A percentile compares a stretch with the other conserved stretches of the same genome.
These are phyloP conservation scores for Chrysolina americana DNA, from an alignment of 2,888 invertebrate genomes.

Conservation along the genomic window DNA sequence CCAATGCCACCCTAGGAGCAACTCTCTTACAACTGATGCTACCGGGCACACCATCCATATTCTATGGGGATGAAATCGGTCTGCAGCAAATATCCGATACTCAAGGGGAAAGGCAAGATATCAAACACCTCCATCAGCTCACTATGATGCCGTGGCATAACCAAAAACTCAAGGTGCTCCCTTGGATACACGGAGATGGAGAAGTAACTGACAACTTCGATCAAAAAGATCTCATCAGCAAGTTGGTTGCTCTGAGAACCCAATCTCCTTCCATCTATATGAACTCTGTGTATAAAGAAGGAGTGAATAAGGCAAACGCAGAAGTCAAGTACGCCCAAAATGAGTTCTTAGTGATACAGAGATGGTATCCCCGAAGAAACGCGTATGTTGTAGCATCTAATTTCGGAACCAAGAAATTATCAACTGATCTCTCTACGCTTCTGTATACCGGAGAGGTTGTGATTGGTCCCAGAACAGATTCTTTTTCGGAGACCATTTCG, in stretches of 20 bases:
- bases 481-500: constrained; percentile 69
- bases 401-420: constrained; percentile 75
- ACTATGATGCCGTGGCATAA: constrained; percentile 79
- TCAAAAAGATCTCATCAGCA: constrained; percentile 73
- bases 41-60: constrained; percentile 89
- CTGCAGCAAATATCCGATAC: constrained; percentile 75
- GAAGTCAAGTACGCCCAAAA: constrained; percentile 77
- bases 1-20: constrained; percentile 79
- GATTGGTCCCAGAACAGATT: constrained; percentile 70
- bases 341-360: constrained; percentile 79
- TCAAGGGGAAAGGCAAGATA: constrained; percentile 74
- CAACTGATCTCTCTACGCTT: constrained; percentile 81
- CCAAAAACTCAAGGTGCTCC: constrained; percentile 71
- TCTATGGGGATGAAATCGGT: constrained; percentile 94
- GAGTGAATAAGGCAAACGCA: constrained; percentile 76
- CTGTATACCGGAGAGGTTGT: constrained; percentile 81
- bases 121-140: constrained; percentile 78
- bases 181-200: constrained; percentile 77
- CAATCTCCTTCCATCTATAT: constrained; percentile 82
- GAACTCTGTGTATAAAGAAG: constrained; percentile 79
- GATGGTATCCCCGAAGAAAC: constrained; percentile 85
- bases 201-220: constrained; percentile 70
- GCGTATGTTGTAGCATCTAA: constrained; percentile 84
- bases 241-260: constrained; percentile 75
- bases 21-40: constrained; percentile 84